A percentile compares a stretch with the other conserved stretches of the same genome.
These are phyloP conservation scores for Haliaeetus leucogaster DNA, from an alignment of 2,113 vertebrate genomes.

Conservation along the genomic window DNA sequence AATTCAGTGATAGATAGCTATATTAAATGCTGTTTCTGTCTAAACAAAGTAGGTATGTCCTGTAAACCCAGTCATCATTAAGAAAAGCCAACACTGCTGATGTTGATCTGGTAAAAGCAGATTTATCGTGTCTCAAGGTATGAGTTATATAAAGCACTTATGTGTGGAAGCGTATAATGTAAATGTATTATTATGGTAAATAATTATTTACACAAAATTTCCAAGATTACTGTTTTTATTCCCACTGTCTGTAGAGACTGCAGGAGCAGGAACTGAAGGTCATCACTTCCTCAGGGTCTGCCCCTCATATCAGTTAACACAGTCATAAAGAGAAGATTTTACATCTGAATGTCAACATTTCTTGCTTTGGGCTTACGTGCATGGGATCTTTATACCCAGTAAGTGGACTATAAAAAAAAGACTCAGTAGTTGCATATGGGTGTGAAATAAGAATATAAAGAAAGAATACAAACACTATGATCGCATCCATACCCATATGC, in stretches of 20 bases:
- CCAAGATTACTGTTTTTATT: not conserved
- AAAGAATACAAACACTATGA: not conserved
- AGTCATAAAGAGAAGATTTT: not conserved
- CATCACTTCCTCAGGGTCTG: not conserved
- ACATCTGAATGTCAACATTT: not conserved
- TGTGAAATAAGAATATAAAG: not conserved
- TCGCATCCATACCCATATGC: rapidly evolving
- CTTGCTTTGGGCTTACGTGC: not conserved
- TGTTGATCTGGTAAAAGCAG: not conserved
- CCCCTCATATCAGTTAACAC: not conserved
- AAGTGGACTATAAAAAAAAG: not conserved
- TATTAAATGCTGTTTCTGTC: not conserved
- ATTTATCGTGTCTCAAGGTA: not conserved
- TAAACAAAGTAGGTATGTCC: not conserved
- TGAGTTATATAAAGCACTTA: not conserved
- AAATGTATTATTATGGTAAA: not conserved
- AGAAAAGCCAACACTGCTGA: not conserved
- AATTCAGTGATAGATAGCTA: not conserved
- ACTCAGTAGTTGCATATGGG: not conserved
- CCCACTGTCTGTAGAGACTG: not conserved
- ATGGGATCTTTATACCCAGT: not conserved
- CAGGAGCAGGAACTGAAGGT: not conserved
- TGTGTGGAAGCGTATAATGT: not conserved
- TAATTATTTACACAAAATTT: not conserved
- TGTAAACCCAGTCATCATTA: not conserved